Conservation (phyloP, 2,113 vertebrate species). For the Charina bottae region DNA sequence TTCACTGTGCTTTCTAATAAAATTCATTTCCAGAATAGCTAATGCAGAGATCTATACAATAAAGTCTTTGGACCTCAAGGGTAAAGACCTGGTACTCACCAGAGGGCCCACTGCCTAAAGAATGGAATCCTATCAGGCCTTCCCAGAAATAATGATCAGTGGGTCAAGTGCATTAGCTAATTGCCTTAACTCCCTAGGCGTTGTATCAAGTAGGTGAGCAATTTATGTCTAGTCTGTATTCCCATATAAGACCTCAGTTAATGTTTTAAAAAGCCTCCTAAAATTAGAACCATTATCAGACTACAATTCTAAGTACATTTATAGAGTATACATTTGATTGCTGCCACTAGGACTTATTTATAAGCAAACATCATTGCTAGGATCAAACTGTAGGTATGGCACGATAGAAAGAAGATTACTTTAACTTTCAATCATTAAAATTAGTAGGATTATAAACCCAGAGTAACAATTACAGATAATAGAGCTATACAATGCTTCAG, state of each 20-base stretch:
- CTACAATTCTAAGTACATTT: neutral
- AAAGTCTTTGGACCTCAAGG: neutral
- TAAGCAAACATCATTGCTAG: neutral
- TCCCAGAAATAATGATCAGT: neutral
- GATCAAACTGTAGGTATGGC: neutral
- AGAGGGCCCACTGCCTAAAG: neutral
- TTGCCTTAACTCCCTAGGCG: neutral
- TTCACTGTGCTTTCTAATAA: neutral
- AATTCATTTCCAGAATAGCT: neutral
- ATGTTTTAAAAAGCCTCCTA: neutral
- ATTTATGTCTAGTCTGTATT: neutral
- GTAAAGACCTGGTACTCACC: neutral
- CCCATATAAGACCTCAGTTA: neutral
- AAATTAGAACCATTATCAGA: neutral
- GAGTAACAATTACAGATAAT: too few relatives aligned
- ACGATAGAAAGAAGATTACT: accelerated
- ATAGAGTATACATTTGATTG: neutral
- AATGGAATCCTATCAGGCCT: neutral
- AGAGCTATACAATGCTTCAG: too few relatives aligned
- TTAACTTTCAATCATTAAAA: neutral
- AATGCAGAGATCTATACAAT: neutral
- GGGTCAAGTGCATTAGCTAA: neutral
- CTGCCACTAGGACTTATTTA: neutral
- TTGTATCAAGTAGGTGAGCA: neutral
- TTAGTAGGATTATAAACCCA: neutral